Evolutionary conservation across 2,888 invertebrate species (phyloP).

Genomic region (Aphodius granarius): DNA sequence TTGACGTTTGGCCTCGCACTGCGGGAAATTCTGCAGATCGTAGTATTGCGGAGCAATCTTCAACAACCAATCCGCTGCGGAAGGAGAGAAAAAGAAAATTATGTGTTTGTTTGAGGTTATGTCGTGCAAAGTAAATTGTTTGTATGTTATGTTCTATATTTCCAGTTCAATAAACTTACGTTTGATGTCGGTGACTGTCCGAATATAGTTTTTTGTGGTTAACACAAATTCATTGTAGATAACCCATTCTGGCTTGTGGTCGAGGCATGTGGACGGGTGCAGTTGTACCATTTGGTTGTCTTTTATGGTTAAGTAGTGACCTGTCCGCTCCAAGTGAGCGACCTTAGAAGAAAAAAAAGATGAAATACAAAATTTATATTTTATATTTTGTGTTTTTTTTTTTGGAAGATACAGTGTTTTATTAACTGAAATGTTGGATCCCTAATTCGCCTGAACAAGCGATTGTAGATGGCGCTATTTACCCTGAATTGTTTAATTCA

Average conservation of each 20-base stretch:
- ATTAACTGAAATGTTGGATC: too few relatives aligned
- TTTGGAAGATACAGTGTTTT: too few relatives aligned
- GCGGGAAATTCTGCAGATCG: conserved; percentile 96
- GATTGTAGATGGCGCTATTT: too few relatives aligned
- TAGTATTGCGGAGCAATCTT: conserved; percentile 98
- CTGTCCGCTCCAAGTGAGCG: conserved; percentile 95
- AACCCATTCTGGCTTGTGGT: conserved; percentile 99
- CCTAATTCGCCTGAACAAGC: too few relatives aligned
- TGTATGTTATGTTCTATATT: background rate
- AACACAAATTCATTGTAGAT: conserved; percentile 99
- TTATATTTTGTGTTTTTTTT: too few relatives aligned
- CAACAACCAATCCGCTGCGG: conserved; percentile 91
- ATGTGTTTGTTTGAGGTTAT: background rate
- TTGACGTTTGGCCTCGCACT: conserved; percentile 94
- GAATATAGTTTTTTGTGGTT: conserved; percentile 98
- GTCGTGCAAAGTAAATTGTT: background rate
- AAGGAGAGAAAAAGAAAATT: conserved; percentile 30
- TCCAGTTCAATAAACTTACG: conserved; percentile 78
- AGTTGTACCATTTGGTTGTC: conserved; percentile 99
- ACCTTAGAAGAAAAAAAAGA: conserved; percentile 62
- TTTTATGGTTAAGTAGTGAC: conserved; percentile 98
- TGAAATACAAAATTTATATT: background rate
- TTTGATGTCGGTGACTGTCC: conserved; percentile 98
- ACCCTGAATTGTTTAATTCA: too few relatives aligned
- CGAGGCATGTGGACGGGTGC: conserved; percentile 97